Base-by-base conservation (phyloP, 2,888 invertebrate species). In the Tiliacea aurago region DNA sequence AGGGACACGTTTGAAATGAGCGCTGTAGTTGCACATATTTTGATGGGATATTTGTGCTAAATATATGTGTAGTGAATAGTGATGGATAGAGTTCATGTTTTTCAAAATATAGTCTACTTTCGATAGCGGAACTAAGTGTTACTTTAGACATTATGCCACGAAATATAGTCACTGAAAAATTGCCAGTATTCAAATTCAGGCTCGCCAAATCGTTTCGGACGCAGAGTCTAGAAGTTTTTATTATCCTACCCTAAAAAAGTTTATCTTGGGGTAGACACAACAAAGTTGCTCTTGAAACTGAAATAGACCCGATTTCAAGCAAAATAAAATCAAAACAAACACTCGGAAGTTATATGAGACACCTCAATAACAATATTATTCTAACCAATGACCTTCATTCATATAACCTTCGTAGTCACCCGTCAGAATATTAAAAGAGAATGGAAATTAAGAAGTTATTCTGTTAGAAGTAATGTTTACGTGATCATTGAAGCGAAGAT, bases 21-120 rank as follows among this genome's bases (percentile, higher is more conserved):
- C 45, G 58, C 28, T 78, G 70, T 83, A 66, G n/a, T 64, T 59
- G 51, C 59, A 64, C 23, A 59, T 71, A 37, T 51, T 75, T 71
- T 56, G 53, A 58, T 56, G 20, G 41, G 13, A 13, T 56, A 28
- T 58, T 55, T 64, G 61, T 58, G 20, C 13, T 59, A 45, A 59
- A 66, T 66, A 69, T 45, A 11, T 47, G 18, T 33, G 20, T 55
- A 45, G 15, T 64, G n/a, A 20, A 37, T 55, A 45, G 15, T 64
- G n/a, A 20, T 37, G 23, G 10, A 20, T 20, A 4, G 23, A 33
- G 41, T 58, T 43, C 28, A 41, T 11, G 11, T 45, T 43, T 62
- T 62, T 43, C 4, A 2, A 23, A 33, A 15, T 15, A 15, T 2
- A 28, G 28, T 37, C 37, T 37, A 37, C 37, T 37, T 37, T 37